Conservation (phyloP, 2,888 invertebrate genomes). For the Desoria tigrina region DNA sequence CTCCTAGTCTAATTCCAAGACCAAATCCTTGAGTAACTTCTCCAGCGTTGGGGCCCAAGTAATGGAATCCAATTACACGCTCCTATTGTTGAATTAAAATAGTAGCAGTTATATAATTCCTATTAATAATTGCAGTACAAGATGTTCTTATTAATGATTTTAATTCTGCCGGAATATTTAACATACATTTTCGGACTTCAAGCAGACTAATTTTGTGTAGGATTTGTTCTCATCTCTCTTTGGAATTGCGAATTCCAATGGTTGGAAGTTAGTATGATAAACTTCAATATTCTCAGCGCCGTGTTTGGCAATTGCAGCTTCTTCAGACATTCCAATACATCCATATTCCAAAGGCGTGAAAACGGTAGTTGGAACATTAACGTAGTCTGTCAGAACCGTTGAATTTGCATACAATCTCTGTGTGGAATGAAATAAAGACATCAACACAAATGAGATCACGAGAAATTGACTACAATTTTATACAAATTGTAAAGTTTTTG, state of each 20-base stretch:
- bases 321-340: conserved; percentile 90
- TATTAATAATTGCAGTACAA: too few relatives aligned
- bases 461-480: too few relatives aligned
- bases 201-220: conserved; percentile 82
- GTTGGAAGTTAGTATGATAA: conserved; percentile 92
- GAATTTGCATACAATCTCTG: conserved; percentile 65
- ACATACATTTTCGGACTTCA: conserved; percentile 56
- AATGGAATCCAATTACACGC: conserved; percentile 82
- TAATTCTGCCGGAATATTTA: too few relatives aligned
- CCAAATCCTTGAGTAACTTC: conserved; percentile 94
- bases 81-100: conserved; percentile 42
- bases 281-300: conserved; percentile 83
- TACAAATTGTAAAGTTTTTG: background rate
- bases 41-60: conserved; percentile 86
- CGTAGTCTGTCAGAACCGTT: conserved; percentile 73
- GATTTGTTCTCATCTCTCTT: conserved; percentile 83
- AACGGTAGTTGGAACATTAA: conserved; percentile 88
- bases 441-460: too few relatives aligned
- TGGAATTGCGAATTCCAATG: conserved; percentile 92
- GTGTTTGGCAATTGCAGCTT: conserved; percentile 67
- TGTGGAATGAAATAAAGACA: too few relatives aligned
- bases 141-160: too few relatives aligned
- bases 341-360: conserved; percentile 97
- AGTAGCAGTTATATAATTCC: background rate
- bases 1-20: conserved; percentile 75